phyloP scores from a whole-genome alignment of 2,797 vertebrate species.

The Fratercula arctica region DNA sequence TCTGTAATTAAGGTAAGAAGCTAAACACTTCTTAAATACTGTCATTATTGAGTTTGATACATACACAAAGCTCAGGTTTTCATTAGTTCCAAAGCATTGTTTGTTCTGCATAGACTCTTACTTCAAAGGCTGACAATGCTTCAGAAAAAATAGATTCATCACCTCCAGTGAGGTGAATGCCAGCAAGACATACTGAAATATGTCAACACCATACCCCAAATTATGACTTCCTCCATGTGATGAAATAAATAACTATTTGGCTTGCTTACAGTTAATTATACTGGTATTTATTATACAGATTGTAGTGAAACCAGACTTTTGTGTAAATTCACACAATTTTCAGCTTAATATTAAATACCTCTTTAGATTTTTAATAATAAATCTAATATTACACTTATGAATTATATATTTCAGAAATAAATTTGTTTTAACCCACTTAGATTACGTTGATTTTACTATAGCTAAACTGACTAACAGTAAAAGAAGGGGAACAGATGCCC shows the following conservation, averaged over 20 bases:
- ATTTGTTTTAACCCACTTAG: neutral
- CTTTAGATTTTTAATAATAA: neutral
- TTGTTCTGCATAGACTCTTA: neutral
- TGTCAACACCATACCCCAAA: neutral
- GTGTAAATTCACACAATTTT: neutral
- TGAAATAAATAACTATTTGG: neutral
- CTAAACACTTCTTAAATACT: neutral
- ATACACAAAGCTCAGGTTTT: neutral
- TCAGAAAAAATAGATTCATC: neutral
- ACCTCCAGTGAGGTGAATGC: too few relatives aligned
- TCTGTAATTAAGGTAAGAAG: neutral
- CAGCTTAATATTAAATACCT: neutral
- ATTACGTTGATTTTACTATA: neutral
- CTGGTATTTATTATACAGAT: neutral
- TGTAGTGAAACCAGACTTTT: neutral
- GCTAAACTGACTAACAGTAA: neutral
- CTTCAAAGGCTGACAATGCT: neutral
- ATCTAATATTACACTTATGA: neutral
- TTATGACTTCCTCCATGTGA: neutral
- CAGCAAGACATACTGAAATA: neutral
- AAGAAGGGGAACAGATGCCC: neutral
- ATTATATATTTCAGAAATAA: neutral
- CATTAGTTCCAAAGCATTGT: neutral
- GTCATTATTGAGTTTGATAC: neutral
- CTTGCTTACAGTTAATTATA: neutral